phyloP scores from a whole-genome alignment of 2,888 invertebrate species.

The Flexamia atlantica region DNA sequence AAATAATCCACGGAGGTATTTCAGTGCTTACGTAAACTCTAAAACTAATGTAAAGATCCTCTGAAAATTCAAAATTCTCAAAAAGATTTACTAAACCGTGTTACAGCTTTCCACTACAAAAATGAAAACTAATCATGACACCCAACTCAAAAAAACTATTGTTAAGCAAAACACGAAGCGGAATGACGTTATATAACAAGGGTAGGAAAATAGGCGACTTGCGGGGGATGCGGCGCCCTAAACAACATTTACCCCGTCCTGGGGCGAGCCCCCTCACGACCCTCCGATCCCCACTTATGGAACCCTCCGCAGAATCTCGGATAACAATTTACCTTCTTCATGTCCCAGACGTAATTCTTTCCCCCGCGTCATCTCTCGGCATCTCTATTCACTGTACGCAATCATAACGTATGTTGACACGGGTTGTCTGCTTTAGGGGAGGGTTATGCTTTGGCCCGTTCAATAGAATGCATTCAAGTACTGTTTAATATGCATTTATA shows the following conservation, averaged over 20 bases:
- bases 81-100: too few species aligned
- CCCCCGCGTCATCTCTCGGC: not conserved
- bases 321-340: conserved; percentile 27
- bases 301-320: not conserved
- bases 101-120: too few species aligned
- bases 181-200: conserved; percentile 3
- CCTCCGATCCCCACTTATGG: conserved; percentile 8
- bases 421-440: too few species aligned
- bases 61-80: too few species aligned
- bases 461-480: too few species aligned
- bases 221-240: not conserved
- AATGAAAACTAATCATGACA: too few species aligned
- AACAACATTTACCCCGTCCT: conserved; percentile 11
- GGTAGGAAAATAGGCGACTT: not conserved
- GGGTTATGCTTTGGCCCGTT: too few species aligned
- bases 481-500: too few species aligned
- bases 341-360: not conserved
- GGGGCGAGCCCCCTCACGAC: not conserved
- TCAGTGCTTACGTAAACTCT: too few species aligned
- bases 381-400: not conserved
- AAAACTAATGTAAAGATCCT: too few species aligned
- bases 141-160: not conserved
- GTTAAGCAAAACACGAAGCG: not conserved
- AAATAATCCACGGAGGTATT: too few species aligned
- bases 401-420: too few species aligned